These are phyloP conservation scores for Drosophila ambigua DNA, from an alignment of 1,140 invertebrate genomes.

Conservation along the genomic window DNA sequence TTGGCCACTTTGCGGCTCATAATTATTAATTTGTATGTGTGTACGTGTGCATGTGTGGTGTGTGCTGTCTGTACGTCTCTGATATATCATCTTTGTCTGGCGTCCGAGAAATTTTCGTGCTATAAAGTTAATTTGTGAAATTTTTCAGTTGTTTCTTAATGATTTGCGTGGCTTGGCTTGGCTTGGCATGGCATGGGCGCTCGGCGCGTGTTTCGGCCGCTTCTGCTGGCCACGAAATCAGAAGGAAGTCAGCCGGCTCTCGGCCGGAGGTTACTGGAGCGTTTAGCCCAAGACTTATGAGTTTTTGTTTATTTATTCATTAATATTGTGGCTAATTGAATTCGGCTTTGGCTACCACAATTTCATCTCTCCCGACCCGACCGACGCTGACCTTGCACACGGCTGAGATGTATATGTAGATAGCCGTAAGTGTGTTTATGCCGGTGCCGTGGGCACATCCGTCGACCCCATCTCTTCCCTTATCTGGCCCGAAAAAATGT, in stretches of 20 bases:
- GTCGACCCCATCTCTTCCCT: slow-evolving; percentile 20
- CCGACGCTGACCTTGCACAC: slow-evolving; percentile 53
- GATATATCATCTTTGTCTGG: slow-evolving; percentile 34
- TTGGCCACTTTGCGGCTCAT: slow-evolving; percentile 74
- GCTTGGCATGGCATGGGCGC: slow-evolving; percentile 12
- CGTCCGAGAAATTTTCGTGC: slow-evolving; percentile 76
- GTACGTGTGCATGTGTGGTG: background rate
- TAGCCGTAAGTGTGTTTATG: background rate
- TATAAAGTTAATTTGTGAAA: slow-evolving; percentile 82
- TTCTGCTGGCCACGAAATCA: slow-evolving; percentile 35
- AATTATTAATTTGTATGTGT: slow-evolving; percentile 66
- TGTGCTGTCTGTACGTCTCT: slow-evolving; percentile 18
- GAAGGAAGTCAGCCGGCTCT: slow-evolving; percentile 56
- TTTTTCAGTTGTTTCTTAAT: slow-evolving; percentile 69
- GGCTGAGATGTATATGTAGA: slow-evolving; percentile 21
- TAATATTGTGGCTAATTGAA: slow-evolving; percentile 78
- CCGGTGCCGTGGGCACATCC: slow-evolving; percentile 46
- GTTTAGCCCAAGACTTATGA: slow-evolving; percentile 58
- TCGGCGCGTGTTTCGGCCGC: background rate
- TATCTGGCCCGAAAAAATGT: slow-evolving; percentile 14
- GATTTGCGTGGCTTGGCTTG: slow-evolving; percentile 53
- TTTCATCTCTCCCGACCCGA: slow-evolving; percentile 16
- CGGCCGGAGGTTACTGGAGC: slow-evolving; percentile 75
- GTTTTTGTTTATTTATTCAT: slow-evolving; percentile 48
- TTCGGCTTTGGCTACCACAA: slow-evolving; percentile 16